Evolutionary conservation across 2,888 invertebrate genomes (phyloP).

Genomic region (Griposia aprilina): DNA sequence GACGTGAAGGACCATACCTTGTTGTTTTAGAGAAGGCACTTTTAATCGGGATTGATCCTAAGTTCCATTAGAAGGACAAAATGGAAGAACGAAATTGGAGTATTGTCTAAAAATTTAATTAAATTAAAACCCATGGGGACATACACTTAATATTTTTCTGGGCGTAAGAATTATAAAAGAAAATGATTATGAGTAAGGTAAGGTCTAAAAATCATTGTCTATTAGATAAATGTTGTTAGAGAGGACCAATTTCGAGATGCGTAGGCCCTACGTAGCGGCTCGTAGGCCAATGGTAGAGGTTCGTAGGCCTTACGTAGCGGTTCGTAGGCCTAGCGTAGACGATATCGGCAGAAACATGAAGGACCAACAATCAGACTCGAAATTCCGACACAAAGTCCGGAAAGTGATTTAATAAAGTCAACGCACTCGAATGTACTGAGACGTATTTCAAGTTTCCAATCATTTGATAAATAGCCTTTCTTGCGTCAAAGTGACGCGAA

Average conservation of each 20-base stretch:
- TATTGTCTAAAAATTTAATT: neutral
- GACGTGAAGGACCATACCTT: constrained; percentile 4
- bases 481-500: constrained; percentile 33
- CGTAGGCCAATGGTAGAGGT: constrained; percentile 17
- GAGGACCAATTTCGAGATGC: neutral
- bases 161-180: neutral
- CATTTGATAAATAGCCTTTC: constrained; percentile 31
- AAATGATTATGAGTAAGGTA: neutral
- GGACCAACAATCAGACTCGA: constrained; percentile 3
- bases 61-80: neutral
- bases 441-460: constrained; percentile 43
- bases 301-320: neutral
- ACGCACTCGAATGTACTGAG: constrained; percentile 33
- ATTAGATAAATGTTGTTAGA: neutral
- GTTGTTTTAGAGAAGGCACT: constrained; percentile 2
- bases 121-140: neutral
- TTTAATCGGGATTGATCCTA: neutral
- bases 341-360: neutral
- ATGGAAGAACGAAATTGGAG: neutral
- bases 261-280: neutral
- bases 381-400: constrained; percentile 18
- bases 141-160: too few relatives aligned
- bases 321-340: constrained; percentile 2
- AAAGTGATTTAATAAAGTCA: constrained; percentile 40
- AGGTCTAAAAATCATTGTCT: neutral